Evolutionary conservation across 2,113 vertebrate species (phyloP).

Genomic region (Synchiropus splendidus): DNA sequence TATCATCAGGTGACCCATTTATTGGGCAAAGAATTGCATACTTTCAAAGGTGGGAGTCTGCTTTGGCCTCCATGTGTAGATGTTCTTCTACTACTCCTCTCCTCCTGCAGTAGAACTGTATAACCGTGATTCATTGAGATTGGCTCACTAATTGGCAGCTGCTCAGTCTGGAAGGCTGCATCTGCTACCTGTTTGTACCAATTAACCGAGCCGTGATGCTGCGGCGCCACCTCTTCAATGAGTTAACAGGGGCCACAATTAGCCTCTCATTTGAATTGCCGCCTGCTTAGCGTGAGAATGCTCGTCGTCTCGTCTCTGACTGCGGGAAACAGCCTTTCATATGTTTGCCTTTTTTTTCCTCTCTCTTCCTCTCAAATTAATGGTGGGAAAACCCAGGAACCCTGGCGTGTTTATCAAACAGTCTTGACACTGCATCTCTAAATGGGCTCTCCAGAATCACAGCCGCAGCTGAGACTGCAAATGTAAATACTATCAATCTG

Average conservation of each 20-base stretch:
- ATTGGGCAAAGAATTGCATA: too few species aligned
- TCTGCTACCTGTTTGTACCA: constrained; percentile 70
- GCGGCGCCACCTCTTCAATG: constrained; percentile 62
- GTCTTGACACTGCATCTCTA: constrained; percentile 17
- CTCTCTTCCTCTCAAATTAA: constrained; percentile 34
- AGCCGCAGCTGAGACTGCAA: constrained; percentile 4
- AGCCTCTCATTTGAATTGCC: constrained; percentile 78
- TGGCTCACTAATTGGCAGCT: constrained; percentile 59
- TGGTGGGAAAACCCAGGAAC: constrained; percentile 29
- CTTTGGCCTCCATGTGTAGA: too few species aligned
- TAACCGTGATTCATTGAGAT: constrained; percentile 47
- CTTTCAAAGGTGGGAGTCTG: too few species aligned
- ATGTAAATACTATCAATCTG: background rate
- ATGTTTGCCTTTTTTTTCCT: constrained; percentile 36
- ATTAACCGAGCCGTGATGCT: constrained; percentile 64
- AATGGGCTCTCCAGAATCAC: constrained; percentile 24
- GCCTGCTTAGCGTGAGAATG: constrained; percentile 72
- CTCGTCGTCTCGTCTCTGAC: constrained; percentile 68
- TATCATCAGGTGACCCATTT: too few species aligned
- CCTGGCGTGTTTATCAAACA: constrained; percentile 38
- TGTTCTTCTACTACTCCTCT: background rate
- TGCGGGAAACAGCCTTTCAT: constrained; percentile 59
- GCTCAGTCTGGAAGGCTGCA: constrained; percentile 52
- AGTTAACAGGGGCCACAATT: constrained; percentile 84
- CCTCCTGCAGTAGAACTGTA: constrained; percentile 1